Base-by-base conservation (phyloP, 2,797 vertebrate genomes). In the Oceanodroma leucorhoa region DNA sequence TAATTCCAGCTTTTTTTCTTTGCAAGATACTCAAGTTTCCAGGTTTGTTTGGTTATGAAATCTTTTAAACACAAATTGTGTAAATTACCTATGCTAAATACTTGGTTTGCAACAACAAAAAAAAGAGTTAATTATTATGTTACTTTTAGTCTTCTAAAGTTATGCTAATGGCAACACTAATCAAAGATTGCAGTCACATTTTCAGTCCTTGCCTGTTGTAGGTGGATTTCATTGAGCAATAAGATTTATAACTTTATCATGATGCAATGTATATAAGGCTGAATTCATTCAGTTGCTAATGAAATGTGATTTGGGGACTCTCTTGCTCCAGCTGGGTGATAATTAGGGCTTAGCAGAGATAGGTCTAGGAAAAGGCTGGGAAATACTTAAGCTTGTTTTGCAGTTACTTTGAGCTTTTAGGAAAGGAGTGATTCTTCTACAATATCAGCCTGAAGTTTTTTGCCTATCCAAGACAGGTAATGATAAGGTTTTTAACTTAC, bases 341-440 rank as follows among this genome's bases (percentile, higher is more conserved):
- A 76, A 93, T 93, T 87, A 64, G 80, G 55, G 50, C 75, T 93
- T 73, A 70, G 93, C 89, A 79, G 65, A 40, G 82, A 89, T 48
- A 71, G 84, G 81, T 67, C 80, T 78, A 96, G 83, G 87, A 88
- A 93, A 82, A 55, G 61, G 81, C 83, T 82, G 70, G 77, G 45
- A 90, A 88, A 91, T 85, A 83, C 53, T 90, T 96, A 86, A 95
- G 46, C 78, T 90, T 70, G 45, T 67, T 96, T 80, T 83, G 73
- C 29, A 84, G 62, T 5, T 55, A 1, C 7, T 41, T n/a, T 23
- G 30, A 58, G 45, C 40, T 65, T 54, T 69, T 54, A 22, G 62
- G 48, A 94, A 89, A 82, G 67, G 29, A 65, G 57, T 0, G 1
- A 16, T 62, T 81, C 38, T 45, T 78, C 70, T 45, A 2, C 10